Base-by-base conservation (phyloP, 2,888 invertebrate genomes). In the Horisme vitalbata region DNA sequence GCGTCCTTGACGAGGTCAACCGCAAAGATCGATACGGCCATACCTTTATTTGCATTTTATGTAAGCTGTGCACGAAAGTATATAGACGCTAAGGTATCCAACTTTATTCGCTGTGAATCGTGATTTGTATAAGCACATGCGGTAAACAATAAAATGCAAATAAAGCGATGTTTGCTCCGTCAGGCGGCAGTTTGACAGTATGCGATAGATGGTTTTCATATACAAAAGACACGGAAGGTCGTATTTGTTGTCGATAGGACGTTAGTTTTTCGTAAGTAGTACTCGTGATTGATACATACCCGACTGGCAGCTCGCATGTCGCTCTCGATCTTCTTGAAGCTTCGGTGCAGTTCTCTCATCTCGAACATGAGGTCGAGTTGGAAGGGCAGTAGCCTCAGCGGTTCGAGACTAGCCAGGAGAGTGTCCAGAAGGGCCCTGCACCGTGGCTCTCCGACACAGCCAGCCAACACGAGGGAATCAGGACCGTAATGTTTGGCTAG, bases 351-450 rank as follows among this genome's bases (percentile, higher is more conserved):
- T 71, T 94, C 93, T 33, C 94, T 91, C 79, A 94, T 94, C 75
- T 96, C 95, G 71, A 94, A 95, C 71, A 95, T 91, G 52, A 95
- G 91, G 76, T 96, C 96, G 57, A 97, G 89, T 59, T 95, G 93
- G 86, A 96, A 96, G 8, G 95, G 95, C 44, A 95, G 88, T 44
- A 95, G 92, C 23, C 95, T 93, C 36, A 97, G 85, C 0, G 96
- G 95, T 76, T 96, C 95, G 30, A 97, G 86, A 41, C 95, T 93
- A 44, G 93, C 91, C 37, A 96, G 90, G 65, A 97, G 89, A 24
- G 94, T 92, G 71, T 96, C 95, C 63, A 95, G 91, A 32, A 94
- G 81, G 14, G 92, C 90, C 55, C 92, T 86, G 63, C 92, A 88
- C 32, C 92, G 91, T 14, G 91, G 79, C 55, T 88, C 87, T n/a